A percentile compares a stretch with the other conserved stretches of the same genome.
These are phyloP conservation scores for Scaptomyza tumidula DNA, from an alignment of 2,888 invertebrate genomes.

Conservation along the genomic window DNA sequence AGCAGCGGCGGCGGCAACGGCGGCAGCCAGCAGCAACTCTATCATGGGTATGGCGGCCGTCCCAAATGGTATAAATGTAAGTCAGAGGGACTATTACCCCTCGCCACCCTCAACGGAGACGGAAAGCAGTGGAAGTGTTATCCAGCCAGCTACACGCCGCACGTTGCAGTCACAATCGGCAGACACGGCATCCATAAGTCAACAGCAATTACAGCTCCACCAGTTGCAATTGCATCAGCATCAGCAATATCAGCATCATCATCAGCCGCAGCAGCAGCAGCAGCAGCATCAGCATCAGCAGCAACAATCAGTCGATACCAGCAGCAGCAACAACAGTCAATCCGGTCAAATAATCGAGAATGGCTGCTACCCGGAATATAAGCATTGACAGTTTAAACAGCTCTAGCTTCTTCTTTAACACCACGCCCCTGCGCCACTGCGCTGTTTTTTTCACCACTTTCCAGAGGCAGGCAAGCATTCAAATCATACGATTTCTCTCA, in stretches of 20 bases:
- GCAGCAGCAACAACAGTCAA: constrained; percentile 84
- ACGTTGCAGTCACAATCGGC: constrained; percentile 70
- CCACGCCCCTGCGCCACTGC: background rate
- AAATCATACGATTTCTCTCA: constrained; percentile 23
- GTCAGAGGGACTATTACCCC: constrained; percentile 85
- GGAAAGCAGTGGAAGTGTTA: constrained; percentile 86
- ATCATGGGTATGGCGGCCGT: constrained; percentile 81
- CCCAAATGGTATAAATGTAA: constrained; percentile 85
- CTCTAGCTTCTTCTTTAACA: constrained; percentile 27
- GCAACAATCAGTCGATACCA: constrained; percentile 84
- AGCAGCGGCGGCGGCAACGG: constrained; percentile 65
- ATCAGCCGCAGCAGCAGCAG: constrained; percentile 82
- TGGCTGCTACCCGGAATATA: constrained; percentile 90
- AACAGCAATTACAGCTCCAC: constrained; percentile 81
- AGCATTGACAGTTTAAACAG: constrained; percentile 87
- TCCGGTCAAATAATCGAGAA: constrained; percentile 86
- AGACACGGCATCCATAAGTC: constrained; percentile 76
- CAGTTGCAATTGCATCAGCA: constrained; percentile 70
- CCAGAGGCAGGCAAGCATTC: constrained; percentile 42
- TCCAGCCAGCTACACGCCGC: constrained; percentile 82
- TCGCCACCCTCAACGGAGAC: constrained; percentile 85
- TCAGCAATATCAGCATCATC: constrained; percentile 69
- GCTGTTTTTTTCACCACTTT: background rate
- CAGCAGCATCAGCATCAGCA: constrained; percentile 82
- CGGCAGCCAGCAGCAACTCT: constrained; percentile 75